Evolutionary conservation across 2,113 vertebrate genomes (phyloP).

Genomic region (Electrona antarctica): DNA sequence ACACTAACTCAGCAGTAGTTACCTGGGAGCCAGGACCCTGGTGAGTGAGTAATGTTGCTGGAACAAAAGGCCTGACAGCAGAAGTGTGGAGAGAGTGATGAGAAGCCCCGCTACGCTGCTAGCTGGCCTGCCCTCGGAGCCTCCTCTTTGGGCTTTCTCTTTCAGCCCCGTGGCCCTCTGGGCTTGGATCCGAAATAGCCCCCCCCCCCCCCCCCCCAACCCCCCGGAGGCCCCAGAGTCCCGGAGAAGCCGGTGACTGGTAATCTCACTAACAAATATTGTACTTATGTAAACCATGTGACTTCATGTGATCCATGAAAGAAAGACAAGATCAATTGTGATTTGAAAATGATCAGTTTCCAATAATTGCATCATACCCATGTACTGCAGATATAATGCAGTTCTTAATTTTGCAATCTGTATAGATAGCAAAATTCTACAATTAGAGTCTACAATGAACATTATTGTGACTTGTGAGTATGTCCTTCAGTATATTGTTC

Average conservation of each 20-base stretch:
- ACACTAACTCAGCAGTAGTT: slow-evolving; percentile 76
- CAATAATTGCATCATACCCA: no score
- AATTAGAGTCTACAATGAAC: no score
- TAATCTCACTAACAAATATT: slow-evolving; percentile 8
- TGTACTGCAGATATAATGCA: no score
- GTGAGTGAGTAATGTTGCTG: slow-evolving; percentile 87
- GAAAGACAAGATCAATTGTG: no score
- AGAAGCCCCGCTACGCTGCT: slow-evolving; percentile 83
- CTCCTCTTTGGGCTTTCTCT: slow-evolving; percentile 57
- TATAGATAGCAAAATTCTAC: no score
- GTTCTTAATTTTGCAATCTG: no score
- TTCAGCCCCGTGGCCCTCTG: slow-evolving; percentile 47
- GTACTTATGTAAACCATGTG: not conserved
- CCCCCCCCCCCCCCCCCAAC: not conserved
- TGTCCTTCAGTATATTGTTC: no score
- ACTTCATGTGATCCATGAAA: no score
- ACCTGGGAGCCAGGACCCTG: slow-evolving; percentile 91
- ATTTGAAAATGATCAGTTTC: no score
- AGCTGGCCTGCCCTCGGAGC: slow-evolving; percentile 52
- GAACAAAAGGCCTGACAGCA: slow-evolving; percentile 95
- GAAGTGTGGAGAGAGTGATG: slow-evolving; percentile 99
- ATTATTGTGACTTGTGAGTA: no score
- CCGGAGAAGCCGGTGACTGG: not conserved
- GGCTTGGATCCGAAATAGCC: slow-evolving; percentile 11
- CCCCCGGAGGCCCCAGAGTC: slow-evolving; percentile 23